Evolutionary conservation across 2,797 vertebrate genomes (phyloP), one percentile per base, ranked within the genome.

Genomic region (Nyctalus aviator): DNA sequence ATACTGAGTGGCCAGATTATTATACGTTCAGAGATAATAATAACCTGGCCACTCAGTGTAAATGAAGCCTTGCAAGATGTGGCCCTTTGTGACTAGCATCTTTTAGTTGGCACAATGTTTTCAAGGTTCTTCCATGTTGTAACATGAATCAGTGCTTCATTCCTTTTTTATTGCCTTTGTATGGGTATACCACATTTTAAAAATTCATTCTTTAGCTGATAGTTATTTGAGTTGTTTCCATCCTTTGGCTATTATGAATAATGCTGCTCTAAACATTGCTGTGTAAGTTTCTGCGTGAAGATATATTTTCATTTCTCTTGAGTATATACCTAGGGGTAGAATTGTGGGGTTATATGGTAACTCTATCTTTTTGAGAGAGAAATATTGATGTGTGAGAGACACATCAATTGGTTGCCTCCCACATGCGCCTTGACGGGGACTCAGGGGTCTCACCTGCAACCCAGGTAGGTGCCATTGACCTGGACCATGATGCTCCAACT

Each of bases 271-370:
- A 69, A 72, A 86, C 44, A 50, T 93, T 41, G 6, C 37, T 41
- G 37, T 41, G 37, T 41, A 41, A 41, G 37, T 41, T 57, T 8
- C 25, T 66, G n/a, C 11, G 37, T 62, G 35, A 27, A 68, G 3
- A 5, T 46, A 21, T 82, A n/a, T 27, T 93, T 95, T 77, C 18
- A 64, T 27, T 90, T 93, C 69, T 75, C 48, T 83, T 85, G 9
- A 41, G 11, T 84, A 55, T 41, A 88, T 53, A 93, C 13, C 27
- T 55, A 66, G 15, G n/a, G 84, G 77, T 32, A 64, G 59, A 62
- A 85, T 35, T 69, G 27, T 48, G 69, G 13, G n/a, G 21, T 85
- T 84, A 35, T 30, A 62, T 50, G 32, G 18, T 48, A 23, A 75
- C 46, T 72, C 46, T 72, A 57, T 41, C 10, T 90, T 85, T 72